Conservation (phyloP, 2,113 vertebrate genomes). For the Brachirus orientalis region DNA sequence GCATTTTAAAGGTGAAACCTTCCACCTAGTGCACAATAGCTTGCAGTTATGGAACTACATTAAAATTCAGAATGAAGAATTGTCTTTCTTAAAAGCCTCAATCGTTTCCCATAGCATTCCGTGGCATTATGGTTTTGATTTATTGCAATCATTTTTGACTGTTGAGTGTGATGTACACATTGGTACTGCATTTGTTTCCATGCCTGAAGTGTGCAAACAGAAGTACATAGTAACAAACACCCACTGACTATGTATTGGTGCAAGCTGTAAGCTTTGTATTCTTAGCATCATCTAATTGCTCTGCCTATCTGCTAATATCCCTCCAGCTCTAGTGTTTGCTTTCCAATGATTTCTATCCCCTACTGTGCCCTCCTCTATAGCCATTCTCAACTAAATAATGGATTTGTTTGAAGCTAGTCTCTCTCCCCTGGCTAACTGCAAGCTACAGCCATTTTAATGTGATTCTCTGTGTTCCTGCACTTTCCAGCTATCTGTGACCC, state of each 20-base stretch:
- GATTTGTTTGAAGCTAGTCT: constrained; percentile 51
- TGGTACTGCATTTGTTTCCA: neutral
- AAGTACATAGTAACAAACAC: constrained; percentile 10
- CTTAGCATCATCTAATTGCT: constrained; percentile 41
- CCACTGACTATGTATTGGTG: neutral
- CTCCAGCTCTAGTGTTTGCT: constrained; percentile 41
- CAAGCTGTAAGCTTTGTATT: constrained; percentile 30
- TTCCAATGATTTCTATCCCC: constrained; percentile 45
- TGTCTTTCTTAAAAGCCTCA: neutral
- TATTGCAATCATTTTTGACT: neutral
- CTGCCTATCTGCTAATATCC: constrained; percentile 29
- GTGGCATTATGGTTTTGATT: neutral
- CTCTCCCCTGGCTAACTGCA: constrained; percentile 36
- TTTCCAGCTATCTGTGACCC: constrained; percentile 49
- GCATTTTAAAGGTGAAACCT: constrained; percentile 4
- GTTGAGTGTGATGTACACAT: neutral
- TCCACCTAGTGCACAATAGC: neutral
- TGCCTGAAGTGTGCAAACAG: constrained; percentile 3
- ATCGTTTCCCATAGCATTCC: neutral
- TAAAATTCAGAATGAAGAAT: constrained; percentile 4
- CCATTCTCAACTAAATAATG: constrained; percentile 53
- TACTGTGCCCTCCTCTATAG: constrained; percentile 20
- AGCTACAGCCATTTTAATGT: constrained; percentile 45
- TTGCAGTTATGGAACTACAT: constrained; percentile 4
- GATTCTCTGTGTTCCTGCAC: constrained; percentile 44